A percentile compares a stretch with the other conserved stretches of the same genome.
Evolutionary conservation across 2,113 vertebrate species (phyloP).

Genomic region (Pao palembangensis): DNA sequence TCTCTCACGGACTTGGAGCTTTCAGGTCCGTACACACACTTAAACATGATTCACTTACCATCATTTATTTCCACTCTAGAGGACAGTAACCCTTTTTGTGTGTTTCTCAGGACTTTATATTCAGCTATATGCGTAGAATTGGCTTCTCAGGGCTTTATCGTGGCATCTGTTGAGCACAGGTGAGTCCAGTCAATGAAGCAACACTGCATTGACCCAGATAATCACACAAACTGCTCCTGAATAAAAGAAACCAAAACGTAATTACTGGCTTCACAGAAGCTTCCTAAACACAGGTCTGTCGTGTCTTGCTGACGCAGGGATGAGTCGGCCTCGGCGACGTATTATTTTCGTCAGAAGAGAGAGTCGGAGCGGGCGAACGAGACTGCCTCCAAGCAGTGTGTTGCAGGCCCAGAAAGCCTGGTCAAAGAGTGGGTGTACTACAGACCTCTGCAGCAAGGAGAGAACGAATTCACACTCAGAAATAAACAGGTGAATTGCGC

Average conservation of each 20-base stretch:
- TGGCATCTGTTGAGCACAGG: constrained; percentile 96
- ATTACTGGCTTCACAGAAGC: too few relatives aligned
- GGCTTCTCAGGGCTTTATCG: constrained; percentile 91
- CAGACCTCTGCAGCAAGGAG: constrained; percentile 68
- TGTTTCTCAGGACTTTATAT: constrained; percentile 84
- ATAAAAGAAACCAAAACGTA: too few relatives aligned
- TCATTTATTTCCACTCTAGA: too few relatives aligned
- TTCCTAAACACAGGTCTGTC: neutral
- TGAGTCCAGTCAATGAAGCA: constrained; percentile 37
- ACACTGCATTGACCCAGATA: too few relatives aligned
- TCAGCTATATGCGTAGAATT: constrained; percentile 89
- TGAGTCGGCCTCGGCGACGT: constrained; percentile 87
- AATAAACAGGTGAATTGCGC: constrained; percentile 79
- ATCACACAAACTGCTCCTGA: neutral
- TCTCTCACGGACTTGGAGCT: constrained; percentile 94
- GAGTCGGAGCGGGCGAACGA: constrained; percentile 51
- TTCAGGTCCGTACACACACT: constrained; percentile 79
- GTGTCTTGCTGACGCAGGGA: constrained; percentile 74
- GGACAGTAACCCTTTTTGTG: neutral
- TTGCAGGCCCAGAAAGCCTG: constrained; percentile 27
- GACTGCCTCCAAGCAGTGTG: constrained; percentile 13
- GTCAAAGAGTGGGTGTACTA: constrained; percentile 87
- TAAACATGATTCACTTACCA: too few relatives aligned
- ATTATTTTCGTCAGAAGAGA: constrained; percentile 73
- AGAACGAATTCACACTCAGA: constrained; percentile 77